Conservation (phyloP, 1,140 invertebrate genomes). For the Zaprionus capensis region DNA sequence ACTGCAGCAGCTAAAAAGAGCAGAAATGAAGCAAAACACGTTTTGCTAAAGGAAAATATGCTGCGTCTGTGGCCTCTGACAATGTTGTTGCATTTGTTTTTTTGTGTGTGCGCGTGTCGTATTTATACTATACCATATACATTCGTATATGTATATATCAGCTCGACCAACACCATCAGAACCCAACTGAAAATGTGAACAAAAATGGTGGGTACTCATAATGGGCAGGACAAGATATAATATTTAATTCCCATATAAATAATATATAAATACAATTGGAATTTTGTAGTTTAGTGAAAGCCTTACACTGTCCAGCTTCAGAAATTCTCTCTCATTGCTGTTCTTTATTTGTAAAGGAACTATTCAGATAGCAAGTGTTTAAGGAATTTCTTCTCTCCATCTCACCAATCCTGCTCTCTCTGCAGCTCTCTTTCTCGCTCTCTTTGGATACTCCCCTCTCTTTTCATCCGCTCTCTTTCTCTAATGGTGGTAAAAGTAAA, state of each 20-base stretch:
- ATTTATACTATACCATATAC: slow-evolving; percentile 30
- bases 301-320: neutral
- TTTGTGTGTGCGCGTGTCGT: slow-evolving; percentile 54
- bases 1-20: slow-evolving; percentile 63
- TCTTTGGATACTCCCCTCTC: neutral
- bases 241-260: neutral
- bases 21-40: slow-evolving; percentile 80
- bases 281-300: neutral
- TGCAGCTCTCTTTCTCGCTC: neutral
- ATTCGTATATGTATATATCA: slow-evolving; percentile 21
- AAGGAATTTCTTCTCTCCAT: slow-evolving; percentile 20
- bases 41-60: slow-evolving; percentile 71
- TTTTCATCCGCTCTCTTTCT: slow-evolving; percentile 12
- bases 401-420: neutral
- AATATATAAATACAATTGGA: neutral
- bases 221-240: neutral
- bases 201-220: slow-evolving; percentile 66
- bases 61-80: slow-evolving; percentile 54
- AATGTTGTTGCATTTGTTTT: slow-evolving; percentile 63
- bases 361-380: slow-evolving; percentile 23
- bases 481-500: slow-evolving; percentile 32
- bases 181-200: slow-evolving; percentile 67
- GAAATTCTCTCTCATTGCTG: neutral
- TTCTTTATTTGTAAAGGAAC: slow-evolving; percentile 2
- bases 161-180: slow-evolving; percentile 48